Percentiles rank a stretch among this genome's conserved stretches.
Evolutionary conservation across 2,797 vertebrate species (phyloP).

Genomic region (Zalophus californianus): DNA sequence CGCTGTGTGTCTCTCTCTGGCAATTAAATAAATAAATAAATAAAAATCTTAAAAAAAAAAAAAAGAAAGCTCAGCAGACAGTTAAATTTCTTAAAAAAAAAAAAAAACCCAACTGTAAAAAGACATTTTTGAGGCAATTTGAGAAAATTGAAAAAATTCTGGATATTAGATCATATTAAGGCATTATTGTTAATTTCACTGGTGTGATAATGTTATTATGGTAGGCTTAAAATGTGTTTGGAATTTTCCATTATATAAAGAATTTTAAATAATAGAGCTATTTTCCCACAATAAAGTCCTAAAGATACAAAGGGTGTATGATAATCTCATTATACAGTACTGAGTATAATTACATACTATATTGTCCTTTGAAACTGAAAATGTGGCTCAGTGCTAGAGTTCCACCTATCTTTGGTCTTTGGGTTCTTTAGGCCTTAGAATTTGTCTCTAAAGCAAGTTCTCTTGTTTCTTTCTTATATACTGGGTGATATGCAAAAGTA

Average conservation of each 20-base stretch:
- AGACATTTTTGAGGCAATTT: constrained; percentile 3
- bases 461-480: constrained; percentile 19
- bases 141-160: constrained; percentile 28
- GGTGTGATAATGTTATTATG: not conserved
- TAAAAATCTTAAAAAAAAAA: too few species aligned
- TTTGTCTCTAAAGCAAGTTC: constrained; percentile 1
- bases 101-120: constrained; percentile 15
- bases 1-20: too few species aligned
- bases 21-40: too few species aligned
- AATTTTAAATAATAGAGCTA: constrained; percentile 41
- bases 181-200: constrained; percentile 47
- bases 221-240: constrained; percentile 38
- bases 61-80: too few species aligned
- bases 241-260: constrained; percentile 17
- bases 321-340: not conserved
- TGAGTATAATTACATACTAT: not conserved
- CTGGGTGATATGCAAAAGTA: not conserved
- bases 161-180: constrained; percentile 23
- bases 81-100: too few species aligned
- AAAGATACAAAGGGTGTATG: not conserved
- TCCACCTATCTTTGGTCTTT: not conserved
- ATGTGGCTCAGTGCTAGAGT: not conserved
- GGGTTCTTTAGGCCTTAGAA: not conserved
- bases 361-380: constrained; percentile 47
- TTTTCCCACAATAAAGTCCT: not conserved